Evolutionary conservation across 2,797 vertebrate genomes (phyloP).

Genomic region (Chelon auratus): DNA sequence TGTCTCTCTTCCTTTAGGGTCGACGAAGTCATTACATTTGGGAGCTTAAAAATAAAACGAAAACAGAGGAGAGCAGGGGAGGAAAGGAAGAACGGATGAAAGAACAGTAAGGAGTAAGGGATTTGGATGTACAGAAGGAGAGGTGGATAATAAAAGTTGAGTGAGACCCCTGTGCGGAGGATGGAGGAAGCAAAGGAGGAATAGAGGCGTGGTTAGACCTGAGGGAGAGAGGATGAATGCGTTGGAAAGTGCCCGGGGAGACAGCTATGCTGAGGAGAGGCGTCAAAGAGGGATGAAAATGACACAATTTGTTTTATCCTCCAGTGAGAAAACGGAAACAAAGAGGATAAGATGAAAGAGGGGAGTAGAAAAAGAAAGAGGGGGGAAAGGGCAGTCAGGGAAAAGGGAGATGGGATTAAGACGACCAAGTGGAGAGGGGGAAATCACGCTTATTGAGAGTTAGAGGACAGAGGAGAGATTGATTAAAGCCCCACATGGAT

Average conservation of each 20-base stretch:
- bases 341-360: slow-evolving; percentile 58
- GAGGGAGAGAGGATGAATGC: slow-evolving; percentile 56
- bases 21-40: slow-evolving; percentile 66
- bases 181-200: slow-evolving; percentile 29
- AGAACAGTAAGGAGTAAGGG: slow-evolving; percentile 54
- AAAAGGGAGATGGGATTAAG: slow-evolving; percentile 49
- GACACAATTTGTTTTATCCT: slow-evolving; percentile 61
- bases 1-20: slow-evolving; percentile 47
- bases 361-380: slow-evolving; percentile 13
- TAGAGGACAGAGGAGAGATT: slow-evolving; percentile 24
- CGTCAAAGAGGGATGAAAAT: slow-evolving; percentile 68
- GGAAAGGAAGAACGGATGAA: slow-evolving; percentile 28
- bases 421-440: slow-evolving; percentile 29
- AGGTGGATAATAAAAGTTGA: slow-evolving; percentile 39
- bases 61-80: slow-evolving; percentile 30
- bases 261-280: slow-evolving; percentile 48
- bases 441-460: slow-evolving; percentile 36
- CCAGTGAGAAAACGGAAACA: slow-evolving; percentile 51
- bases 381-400: slow-evolving; percentile 21
- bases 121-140: slow-evolving; percentile 43
- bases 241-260: slow-evolving; percentile 32
- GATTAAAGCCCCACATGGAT: slow-evolving; percentile 37
- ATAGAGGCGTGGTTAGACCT: slow-evolving; percentile 42
- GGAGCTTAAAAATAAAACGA: slow-evolving; percentile 54
- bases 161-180: slow-evolving; percentile 22